These are phyloP conservation scores for Apus apus DNA, from an alignment of 2,113 vertebrate species.

Conservation along the genomic window DNA sequence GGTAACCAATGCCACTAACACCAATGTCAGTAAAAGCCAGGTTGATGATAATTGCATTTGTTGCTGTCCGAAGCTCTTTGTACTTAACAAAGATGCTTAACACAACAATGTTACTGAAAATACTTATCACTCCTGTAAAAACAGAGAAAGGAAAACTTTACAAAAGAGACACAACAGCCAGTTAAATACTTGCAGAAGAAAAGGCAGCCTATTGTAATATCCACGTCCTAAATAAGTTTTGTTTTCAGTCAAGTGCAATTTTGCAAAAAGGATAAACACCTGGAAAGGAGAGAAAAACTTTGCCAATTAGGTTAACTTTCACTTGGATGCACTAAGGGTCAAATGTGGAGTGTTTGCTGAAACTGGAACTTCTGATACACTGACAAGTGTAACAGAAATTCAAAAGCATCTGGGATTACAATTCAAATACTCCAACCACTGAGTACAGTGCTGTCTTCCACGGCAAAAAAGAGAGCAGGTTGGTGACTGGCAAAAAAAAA, in stretches of 20 bases:
- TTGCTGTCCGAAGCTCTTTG: conserved; percentile 92
- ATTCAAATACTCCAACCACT: neutral
- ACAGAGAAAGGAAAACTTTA: conserved; percentile 28
- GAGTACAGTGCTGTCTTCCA: neutral
- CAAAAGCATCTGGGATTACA: neutral
- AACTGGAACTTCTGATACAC: neutral
- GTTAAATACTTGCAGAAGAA: neutral
- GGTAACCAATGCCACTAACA: conserved; percentile 95
- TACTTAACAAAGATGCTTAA: conserved; percentile 93
- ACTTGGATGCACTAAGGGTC: neutral
- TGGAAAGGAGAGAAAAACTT: neutral
- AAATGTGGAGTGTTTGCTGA: neutral
- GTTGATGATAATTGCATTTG: conserved; percentile 96
- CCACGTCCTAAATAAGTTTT: neutral
- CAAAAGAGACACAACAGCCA: neutral
- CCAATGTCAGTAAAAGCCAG: conserved; percentile 95
- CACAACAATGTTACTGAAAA: conserved; percentile 91
- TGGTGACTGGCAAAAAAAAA: neutral
- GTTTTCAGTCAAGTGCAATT: neutral
- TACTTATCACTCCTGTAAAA: conserved; percentile 87
- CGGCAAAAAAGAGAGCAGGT: neutral
- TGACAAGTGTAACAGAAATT: neutral
- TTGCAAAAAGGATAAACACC: neutral
- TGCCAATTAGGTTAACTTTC: neutral
- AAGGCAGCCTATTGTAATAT: neutral